phyloP scores from a whole-genome alignment of 2,113 vertebrate genomes.

The Puffinus mauretanicus region DNA sequence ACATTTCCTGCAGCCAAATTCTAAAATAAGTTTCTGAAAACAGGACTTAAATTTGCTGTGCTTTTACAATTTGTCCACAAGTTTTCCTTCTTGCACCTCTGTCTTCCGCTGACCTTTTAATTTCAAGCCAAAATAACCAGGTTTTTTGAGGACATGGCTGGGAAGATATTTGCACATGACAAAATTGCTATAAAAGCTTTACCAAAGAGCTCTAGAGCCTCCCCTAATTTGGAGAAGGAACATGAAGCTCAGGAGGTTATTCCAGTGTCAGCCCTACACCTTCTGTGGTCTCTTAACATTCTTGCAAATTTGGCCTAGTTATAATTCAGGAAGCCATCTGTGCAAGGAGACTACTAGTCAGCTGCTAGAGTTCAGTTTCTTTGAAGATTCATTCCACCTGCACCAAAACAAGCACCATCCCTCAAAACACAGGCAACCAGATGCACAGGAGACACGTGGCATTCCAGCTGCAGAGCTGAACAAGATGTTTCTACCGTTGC shows the following conservation, averaged over 20 bases:
- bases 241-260: background rate
- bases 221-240: background rate
- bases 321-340: conserved; percentile 18
- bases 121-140: background rate
- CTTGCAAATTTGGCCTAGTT: conserved; percentile 6
- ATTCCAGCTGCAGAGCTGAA: background rate
- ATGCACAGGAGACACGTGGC: background rate
- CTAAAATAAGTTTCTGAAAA: background rate
- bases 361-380: background rate
- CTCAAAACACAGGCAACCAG: background rate
- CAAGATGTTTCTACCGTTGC: background rate
- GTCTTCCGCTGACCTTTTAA: background rate
- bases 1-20: background rate
- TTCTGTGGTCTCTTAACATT: background rate
- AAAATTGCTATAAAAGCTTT: background rate
- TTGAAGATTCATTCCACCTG: background rate
- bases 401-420: background rate
- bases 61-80: background rate
- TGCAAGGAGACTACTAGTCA: background rate
- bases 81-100: background rate
- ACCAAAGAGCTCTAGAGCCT: background rate
- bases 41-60: background rate
- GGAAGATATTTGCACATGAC: background rate
- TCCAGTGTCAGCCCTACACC: background rate
- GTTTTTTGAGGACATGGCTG: background rate